A percentile compares a stretch with the other conserved stretches of the same genome.
Evolutionary conservation across 2,888 invertebrate genomes (phyloP).

Genomic region (Pecten maximus): DNA sequence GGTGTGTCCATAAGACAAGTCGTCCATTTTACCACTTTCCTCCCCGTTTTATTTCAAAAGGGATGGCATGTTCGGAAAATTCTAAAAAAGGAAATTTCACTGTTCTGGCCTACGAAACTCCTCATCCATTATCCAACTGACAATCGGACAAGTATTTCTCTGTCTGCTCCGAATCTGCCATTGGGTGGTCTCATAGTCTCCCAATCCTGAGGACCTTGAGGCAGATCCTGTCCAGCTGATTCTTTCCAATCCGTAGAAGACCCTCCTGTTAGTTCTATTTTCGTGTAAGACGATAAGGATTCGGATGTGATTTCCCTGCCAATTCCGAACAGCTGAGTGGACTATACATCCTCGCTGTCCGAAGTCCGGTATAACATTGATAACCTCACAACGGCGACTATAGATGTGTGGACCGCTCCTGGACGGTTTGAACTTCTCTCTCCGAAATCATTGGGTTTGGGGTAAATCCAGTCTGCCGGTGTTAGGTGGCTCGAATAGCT

Average conservation of each 20-base stretch:
- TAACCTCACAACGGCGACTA: no score
- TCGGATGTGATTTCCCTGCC: neutral
- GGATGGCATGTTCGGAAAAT: neutral
- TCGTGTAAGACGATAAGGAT: neutral
- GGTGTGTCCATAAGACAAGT: no score
- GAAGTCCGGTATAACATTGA: neutral
- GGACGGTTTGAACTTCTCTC: constrained; percentile 33
- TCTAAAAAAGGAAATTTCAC: no score
- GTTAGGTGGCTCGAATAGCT: constrained; percentile 48
- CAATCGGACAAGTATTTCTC: neutral
- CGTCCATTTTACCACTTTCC: neutral
- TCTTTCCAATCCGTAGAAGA: neutral
- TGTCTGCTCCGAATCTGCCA: neutral
- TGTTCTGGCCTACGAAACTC: neutral
- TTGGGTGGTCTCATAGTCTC: neutral
- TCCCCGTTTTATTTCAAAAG: neutral
- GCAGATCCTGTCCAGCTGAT: neutral
- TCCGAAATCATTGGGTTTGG: constrained; percentile 55
- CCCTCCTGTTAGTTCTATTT: neutral
- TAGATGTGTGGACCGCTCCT: no score
- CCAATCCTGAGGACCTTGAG: neutral
- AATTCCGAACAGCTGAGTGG: neutral
- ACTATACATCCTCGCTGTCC: neutral
- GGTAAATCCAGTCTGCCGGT: constrained; percentile 52
- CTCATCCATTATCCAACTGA: neutral